Evolutionary conservation across 1,140 invertebrate genomes (phyloP).

Genomic region (Orussus abietinus): DNA sequence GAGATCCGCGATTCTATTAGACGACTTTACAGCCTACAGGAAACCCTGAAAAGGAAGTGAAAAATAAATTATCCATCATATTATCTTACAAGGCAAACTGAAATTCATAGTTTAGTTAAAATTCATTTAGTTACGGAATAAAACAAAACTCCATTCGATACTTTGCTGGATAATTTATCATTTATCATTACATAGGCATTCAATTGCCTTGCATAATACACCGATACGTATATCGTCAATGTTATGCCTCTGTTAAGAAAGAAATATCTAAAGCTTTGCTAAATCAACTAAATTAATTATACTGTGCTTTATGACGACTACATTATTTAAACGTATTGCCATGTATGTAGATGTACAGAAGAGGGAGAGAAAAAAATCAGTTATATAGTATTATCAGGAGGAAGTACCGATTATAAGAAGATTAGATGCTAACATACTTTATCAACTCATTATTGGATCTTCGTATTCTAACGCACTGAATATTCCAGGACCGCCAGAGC

Average conservation of each 20-base stretch:
- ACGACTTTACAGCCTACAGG: not conserved
- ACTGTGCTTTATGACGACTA: constrained; percentile 17
- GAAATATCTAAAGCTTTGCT: constrained; percentile 3
- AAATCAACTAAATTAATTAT: constrained; percentile 14
- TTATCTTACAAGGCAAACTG: too few relatives aligned
- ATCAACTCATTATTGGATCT: not conserved
- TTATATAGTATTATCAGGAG: constrained; percentile 10
- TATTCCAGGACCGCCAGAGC: constrained; percentile 12
- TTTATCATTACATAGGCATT: constrained; percentile 9
- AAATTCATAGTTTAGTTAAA: too few relatives aligned
- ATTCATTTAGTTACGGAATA: too few relatives aligned
- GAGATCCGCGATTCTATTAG: not conserved
- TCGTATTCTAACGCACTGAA: not conserved
- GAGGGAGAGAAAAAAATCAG: constrained; percentile 14
- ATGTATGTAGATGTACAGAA: constrained; percentile 16
- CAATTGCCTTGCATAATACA: too few relatives aligned
- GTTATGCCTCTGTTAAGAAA: constrained; percentile 10
- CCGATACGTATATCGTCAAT: constrained; percentile 7
- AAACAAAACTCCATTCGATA: constrained; percentile 15
- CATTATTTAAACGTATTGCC: constrained; percentile 2
- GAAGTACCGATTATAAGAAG: not conserved
- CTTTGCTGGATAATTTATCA: constrained; percentile 5
- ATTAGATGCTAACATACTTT: not conserved
- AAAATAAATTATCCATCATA: too few relatives aligned
- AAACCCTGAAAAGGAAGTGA: too few relatives aligned